Base-by-base conservation (phyloP, 2,797 vertebrate species). In the Poecilia gillii region DNA sequence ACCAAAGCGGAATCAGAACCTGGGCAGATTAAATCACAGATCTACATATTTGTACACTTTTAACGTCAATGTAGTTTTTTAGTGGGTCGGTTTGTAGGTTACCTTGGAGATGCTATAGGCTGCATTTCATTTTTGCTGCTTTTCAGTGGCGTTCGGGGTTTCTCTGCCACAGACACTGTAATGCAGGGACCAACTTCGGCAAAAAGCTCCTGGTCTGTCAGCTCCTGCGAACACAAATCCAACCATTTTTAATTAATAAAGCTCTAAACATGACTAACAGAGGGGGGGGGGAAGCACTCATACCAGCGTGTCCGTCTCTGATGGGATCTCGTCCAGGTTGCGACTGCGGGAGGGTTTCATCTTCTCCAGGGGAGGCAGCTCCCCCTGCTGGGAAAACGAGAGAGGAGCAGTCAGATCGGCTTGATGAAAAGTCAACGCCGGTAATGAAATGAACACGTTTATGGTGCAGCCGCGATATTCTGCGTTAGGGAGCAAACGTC, bases 101-200 rank as follows among this genome's bases (percentile, higher is more conserved):
- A 97, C 97, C 97, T 94, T 57, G 97, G 97, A 0, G 97, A 97
- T 0, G 96, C 92, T 64, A 96, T 92, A 80, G 95, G 90, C 86
- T 97, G 97, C 4, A 87, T 90, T 70, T 98, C 97, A 0, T 87
- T 95, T 84, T 95, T 97, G 91, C 94, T 95, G 84, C 86, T 96
- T 92, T 97, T 97, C 93, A 97, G 85, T 23, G 97, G 97, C 0
- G 97, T 97, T 80, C 95, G 96, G 72, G 96, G 94, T 93, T 97
- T 98, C 82, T 98, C 97, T 0, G 96, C 95, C 82, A 94, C 94
- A 0, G 96, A 96, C 79, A 97, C 97, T 0, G 87, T 94, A 83
- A 98, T 97, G 85, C 95, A 95, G 23, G 96, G 95, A 13, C 94
- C 95, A 2, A 93, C 81, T 25, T 97, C 97, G 0, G 93, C 91